Evolutionary conservation across 2,888 invertebrate genomes (phyloP).

Genomic region (Ochropacha duplaris): DNA sequence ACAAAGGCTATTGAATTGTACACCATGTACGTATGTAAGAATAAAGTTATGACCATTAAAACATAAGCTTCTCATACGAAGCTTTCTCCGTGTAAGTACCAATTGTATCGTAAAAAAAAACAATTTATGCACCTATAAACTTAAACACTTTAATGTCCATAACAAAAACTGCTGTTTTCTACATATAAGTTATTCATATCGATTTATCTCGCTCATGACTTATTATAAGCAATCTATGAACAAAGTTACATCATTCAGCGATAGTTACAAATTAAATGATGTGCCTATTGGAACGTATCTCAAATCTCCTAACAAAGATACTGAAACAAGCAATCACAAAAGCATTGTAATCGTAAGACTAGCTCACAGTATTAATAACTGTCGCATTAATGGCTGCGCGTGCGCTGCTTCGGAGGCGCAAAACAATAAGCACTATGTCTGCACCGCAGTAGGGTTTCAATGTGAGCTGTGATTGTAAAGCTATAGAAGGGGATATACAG

Average conservation of each 20-base stretch:
- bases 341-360: neutral
- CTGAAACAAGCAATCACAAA: neutral
- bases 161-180: neutral
- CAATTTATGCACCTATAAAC: neutral
- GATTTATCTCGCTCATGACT: neutral
- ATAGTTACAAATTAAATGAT: no score
- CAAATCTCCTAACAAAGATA: no score
- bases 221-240: neutral
- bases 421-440: conserved; percentile 42
- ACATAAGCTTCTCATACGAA: neutral
- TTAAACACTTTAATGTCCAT: neutral
- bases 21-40: neutral
- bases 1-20: neutral
- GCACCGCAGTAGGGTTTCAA: conserved; percentile 17
- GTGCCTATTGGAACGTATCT: neutral
- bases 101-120: neutral
- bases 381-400: conserved; percentile 27
- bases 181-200: no score
- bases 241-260: neutral
- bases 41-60: neutral
- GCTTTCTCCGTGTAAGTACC: neutral
- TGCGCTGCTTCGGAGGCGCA: conserved; percentile 29
- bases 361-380: conserved; percentile 31
- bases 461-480: neutral
- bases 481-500: neutral